Conservation (phyloP, 2,888 invertebrate genomes). For the Phasia obesa region DNA sequence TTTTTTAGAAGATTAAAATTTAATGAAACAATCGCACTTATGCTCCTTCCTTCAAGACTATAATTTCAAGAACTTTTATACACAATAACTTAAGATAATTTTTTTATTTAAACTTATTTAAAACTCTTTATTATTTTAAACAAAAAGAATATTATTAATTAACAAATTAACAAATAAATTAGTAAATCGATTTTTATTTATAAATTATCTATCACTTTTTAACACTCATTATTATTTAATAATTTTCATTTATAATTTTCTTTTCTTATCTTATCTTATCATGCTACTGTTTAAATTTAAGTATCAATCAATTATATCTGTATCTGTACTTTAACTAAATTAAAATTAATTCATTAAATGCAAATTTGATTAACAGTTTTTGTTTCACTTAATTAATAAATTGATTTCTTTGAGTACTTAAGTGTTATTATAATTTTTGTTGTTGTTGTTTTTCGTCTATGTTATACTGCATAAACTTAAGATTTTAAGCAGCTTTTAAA, state of each 20-base stretch:
- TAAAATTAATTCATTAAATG: conserved; percentile 63
- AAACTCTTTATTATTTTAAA: too few species aligned
- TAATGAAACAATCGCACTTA: too few species aligned
- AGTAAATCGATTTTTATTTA: background rate
- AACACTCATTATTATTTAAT: background rate
- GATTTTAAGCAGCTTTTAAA: conserved; percentile 13
- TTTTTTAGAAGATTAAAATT: too few species aligned
- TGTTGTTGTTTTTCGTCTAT: background rate
- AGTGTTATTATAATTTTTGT: too few species aligned
- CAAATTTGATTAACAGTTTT: conserved; percentile 67
- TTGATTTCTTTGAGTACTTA: conserved; percentile 3
- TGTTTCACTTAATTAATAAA: conserved; percentile 26
- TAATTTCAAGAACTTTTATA: too few species aligned
- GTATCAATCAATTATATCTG: conserved; percentile 11
- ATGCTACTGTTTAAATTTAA: conserved; percentile 6
- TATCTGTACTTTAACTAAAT: conserved; percentile 14
- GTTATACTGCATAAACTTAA: conserved; percentile 20
- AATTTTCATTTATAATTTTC: background rate
- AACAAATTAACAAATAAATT: background rate
- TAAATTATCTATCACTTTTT: background rate
- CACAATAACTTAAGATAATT: too few species aligned
- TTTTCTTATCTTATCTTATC: background rate
- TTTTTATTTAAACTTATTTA: too few species aligned
- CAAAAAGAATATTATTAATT: background rate
- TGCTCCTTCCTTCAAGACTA: too few species aligned